Conservation (phyloP, 1,140 invertebrate genomes). For the Cyrtorhinus lividipennis region DNA sequence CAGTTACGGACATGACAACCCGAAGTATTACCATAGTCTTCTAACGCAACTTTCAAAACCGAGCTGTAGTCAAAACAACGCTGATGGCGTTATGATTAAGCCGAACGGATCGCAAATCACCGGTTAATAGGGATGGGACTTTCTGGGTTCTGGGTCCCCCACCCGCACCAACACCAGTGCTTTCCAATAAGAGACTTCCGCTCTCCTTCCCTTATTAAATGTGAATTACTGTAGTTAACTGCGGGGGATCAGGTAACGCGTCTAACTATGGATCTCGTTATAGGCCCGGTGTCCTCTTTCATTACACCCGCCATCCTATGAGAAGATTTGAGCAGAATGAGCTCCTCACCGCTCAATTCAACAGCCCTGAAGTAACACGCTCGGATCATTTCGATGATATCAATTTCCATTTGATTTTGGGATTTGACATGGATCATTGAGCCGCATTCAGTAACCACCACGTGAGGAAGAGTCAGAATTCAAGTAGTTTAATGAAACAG, state of each 20-base stretch:
- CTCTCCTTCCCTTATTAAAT: constrained; percentile 6
- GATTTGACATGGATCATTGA: too few relatives aligned
- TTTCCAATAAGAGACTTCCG: constrained; percentile 6
- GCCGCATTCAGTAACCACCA: too few relatives aligned
- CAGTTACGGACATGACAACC: background rate
- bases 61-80: constrained; percentile 2
- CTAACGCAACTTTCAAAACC: background rate
- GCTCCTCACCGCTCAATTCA: too few relatives aligned
- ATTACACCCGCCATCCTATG: background rate
- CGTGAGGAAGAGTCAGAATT: too few relatives aligned
- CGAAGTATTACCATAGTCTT: background rate
- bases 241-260: background rate
- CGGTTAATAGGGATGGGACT: constrained; percentile 6
- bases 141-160: background rate
- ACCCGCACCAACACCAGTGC: too few relatives aligned
- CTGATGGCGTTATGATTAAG: constrained; percentile 9
- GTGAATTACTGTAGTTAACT: constrained; percentile 1
- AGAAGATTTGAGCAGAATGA: too few relatives aligned
- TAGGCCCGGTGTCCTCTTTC: background rate
- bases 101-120: constrained; percentile 6
- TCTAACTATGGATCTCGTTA: background rate
- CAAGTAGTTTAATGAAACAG: too few relatives aligned
- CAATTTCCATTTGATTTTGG: too few relatives aligned
- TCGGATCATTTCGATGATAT: too few relatives aligned
- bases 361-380: too few relatives aligned